Percentiles rank a stretch among this genome's conserved stretches.
These are phyloP conservation scores for Camponotus pennsylvanicus DNA, from an alignment of 1,140 invertebrate genomes.

Conservation along the genomic window DNA sequence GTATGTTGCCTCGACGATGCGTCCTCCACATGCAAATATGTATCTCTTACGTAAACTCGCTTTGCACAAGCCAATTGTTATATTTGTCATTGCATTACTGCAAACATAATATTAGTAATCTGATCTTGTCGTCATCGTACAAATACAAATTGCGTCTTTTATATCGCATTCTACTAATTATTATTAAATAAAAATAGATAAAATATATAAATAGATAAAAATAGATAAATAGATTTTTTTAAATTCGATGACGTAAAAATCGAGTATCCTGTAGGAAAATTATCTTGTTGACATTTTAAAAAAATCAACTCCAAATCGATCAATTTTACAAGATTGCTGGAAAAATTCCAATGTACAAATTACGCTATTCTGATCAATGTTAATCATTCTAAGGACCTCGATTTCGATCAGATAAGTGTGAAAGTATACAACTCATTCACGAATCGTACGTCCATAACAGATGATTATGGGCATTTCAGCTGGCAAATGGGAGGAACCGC, in stretches of 20 bases:
- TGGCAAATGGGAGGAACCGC: slow-evolving; percentile 64
- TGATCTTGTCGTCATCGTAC: background rate
- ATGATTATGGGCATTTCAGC: slow-evolving; percentile 63
- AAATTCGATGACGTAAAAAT: no score
- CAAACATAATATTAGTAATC: slow-evolving; percentile 25
- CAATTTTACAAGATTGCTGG: background rate
- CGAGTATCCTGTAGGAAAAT: background rate
- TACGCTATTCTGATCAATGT: no score
- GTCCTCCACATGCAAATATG: slow-evolving; percentile 17
- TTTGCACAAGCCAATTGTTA: background rate
- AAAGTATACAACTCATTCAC: background rate
- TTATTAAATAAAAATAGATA: background rate
- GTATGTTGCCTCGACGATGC: slow-evolving; percentile 15
- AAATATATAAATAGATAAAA: background rate
- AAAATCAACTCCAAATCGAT: background rate
- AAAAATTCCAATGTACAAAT: background rate
- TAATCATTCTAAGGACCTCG: no score
- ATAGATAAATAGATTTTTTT: background rate
- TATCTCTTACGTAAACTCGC: slow-evolving; percentile 38
- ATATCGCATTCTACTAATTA: background rate
- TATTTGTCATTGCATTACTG: background rate
- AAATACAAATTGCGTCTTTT: background rate
- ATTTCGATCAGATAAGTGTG: background rate
- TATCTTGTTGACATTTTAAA: background rate
- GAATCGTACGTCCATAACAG: background rate